Base-by-base conservation (phyloP, 1,140 invertebrate genomes). In the Trissolcus basalis region DNA sequence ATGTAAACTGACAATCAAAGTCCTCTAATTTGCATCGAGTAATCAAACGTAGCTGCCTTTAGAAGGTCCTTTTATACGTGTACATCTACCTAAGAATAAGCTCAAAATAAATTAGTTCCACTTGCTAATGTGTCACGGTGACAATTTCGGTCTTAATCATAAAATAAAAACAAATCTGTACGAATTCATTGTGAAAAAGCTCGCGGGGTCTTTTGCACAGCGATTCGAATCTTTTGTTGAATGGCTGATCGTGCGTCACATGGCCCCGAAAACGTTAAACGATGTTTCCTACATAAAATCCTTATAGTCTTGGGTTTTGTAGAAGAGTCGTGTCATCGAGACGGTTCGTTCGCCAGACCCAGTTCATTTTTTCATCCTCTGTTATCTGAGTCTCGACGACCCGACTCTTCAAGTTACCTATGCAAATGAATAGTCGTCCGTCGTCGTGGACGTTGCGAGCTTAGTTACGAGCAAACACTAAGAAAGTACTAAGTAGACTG, bases 401-500 rank as follows among this genome's bases (percentile, higher is more conserved):
- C 43, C 35, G 45, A 59, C 59, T 61, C 51, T 61, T 77, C 61
- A 12, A 15, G 36, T 27, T n/a, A 39, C 83, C 77, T 69, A 78
- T 78, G 51, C 55, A 69, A 60, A 47, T 71, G 49, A n/a, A 53
- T 45, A 69, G 54, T 44, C 49, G 36, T 75, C 15, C 47, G 15
- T 43, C 44, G 19, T 45, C 43, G 56, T 49, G 45, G 47, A 63
- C 48, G 43, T 12, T 43, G 44, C 49, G 51, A 7, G 65, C n/a
- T 79, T 82, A 83, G 64, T 82, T 80, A 56, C 79, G 78, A 43
- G 71, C 45, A 33, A 82, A 76, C 14, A 67, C 77, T 59, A 82
- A 71, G 0, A 83, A 56, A 41, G 80, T 67, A 55, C 70, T 83
- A 12, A 86, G 43, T 50, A 81, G 55, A 67, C 82, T 84, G 8